Evolutionary conservation across 1,140 invertebrate genomes (phyloP).

Genomic region (Calycopis cecrops): DNA sequence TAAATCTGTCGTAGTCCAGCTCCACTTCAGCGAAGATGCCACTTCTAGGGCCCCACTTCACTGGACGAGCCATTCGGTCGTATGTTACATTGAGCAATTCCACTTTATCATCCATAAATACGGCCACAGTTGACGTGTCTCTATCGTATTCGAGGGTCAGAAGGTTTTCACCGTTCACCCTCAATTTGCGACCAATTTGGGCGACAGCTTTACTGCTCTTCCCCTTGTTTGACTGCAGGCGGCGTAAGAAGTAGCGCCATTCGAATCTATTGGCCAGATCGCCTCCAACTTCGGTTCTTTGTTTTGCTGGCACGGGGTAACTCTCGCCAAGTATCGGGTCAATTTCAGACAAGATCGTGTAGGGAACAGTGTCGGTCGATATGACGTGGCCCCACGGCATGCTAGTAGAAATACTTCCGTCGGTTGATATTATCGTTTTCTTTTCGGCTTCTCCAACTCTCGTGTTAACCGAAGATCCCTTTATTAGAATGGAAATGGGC

Average conservation of each 20-base stretch:
- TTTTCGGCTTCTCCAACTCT: slow-evolving; percentile 88
- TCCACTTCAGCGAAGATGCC: slow-evolving; percentile 91
- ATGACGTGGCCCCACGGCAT: slow-evolving; percentile 88
- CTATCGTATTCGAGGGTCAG: slow-evolving; percentile 95
- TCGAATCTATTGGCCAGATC: slow-evolving; percentile 95
- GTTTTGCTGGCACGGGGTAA: slow-evolving; percentile 92
- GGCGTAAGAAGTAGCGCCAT: slow-evolving; percentile 92
- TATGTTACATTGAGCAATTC: slow-evolving; percentile 95
- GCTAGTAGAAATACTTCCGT: slow-evolving; percentile 86
- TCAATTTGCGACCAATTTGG: slow-evolving; percentile 88
- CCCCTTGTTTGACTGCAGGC: slow-evolving; percentile 79
- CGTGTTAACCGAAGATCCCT: slow-evolving; percentile 88
- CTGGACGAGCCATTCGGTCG: slow-evolving; percentile 91
- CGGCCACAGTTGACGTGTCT: slow-evolving; percentile 90
- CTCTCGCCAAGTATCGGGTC: slow-evolving; percentile 90
- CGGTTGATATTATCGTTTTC: slow-evolving; percentile 85
- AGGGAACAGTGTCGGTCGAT: slow-evolving; percentile 91
- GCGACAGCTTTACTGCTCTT: slow-evolving; percentile 81
- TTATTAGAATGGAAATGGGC: slow-evolving; percentile 89
- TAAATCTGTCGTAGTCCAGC: slow-evolving; percentile 94
- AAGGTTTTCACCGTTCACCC: slow-evolving; percentile 94
- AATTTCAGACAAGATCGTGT: slow-evolving; percentile 88
- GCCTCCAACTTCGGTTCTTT: slow-evolving; percentile 90
- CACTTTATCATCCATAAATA: slow-evolving; percentile 91
- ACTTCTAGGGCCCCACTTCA: slow-evolving; percentile 91